phyloP scores from a whole-genome alignment of 30 jellyfish, hydroid and myxozoan species.

The Phacellophora camtschatica region DNA sequence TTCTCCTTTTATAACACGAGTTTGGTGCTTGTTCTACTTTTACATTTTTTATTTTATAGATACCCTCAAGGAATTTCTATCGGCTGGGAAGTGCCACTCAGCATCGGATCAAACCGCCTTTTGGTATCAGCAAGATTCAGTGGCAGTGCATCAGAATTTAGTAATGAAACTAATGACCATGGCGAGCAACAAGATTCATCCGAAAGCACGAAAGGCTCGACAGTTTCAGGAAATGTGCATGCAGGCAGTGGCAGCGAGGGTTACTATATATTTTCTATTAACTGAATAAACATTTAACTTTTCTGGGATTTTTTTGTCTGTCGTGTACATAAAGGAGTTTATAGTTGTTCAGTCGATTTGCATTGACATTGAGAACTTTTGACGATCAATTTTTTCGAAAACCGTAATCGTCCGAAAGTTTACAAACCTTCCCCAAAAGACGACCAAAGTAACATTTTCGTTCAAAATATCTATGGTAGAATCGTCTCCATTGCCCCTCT shows the following conservation, averaged over 20 bases:
- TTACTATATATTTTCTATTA: constrained; percentile 25
- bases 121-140: constrained; percentile 34
- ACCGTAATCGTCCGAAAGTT: too few species aligned
- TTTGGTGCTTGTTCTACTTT: not conserved
- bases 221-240: constrained; percentile 25
- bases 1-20: not conserved
- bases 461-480: too few species aligned
- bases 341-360: too few species aligned
- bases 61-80: constrained; percentile 39
- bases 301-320: too few species aligned
- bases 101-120: constrained; percentile 10
- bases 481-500: too few species aligned
- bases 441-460: too few species aligned
- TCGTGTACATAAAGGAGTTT: too few species aligned
- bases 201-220: constrained; percentile 26
- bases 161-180: constrained; percentile 30
- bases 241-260: constrained; percentile 50
- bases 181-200: constrained; percentile 26
- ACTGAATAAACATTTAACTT: not conserved
- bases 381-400: too few species aligned
- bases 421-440: too few species aligned
- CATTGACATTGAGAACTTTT: too few species aligned
- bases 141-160: constrained; percentile 53
- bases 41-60: not conserved
- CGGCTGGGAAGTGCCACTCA: constrained; percentile 61